These are phyloP conservation scores for Crocodylus rhombifer DNA, from an alignment of 2,797 vertebrate species.

Conservation along the genomic window DNA sequence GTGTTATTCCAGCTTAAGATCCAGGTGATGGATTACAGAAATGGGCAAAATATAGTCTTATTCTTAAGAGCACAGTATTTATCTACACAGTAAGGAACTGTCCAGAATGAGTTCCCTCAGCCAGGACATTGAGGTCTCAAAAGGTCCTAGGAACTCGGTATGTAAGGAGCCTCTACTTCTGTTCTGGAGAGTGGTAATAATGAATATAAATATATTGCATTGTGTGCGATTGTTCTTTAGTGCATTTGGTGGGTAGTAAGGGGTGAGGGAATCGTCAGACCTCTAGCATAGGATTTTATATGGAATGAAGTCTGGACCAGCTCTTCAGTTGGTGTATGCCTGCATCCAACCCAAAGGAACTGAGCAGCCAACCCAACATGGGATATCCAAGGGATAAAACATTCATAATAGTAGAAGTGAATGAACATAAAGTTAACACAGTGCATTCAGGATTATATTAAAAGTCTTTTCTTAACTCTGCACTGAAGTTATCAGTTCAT, in stretches of 20 bases:
- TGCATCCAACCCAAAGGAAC: no score
- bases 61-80: not conserved
- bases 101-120: not conserved
- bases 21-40: not conserved
- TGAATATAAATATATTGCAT: no score
- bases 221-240: not conserved
- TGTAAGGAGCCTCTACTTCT: not conserved
- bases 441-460: constrained; percentile 44
- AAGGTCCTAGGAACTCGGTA: not conserved
- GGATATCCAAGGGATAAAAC: not conserved
- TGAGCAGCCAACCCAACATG: no score
- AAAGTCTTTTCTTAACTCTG: constrained; percentile 50
- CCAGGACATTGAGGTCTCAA: not conserved
- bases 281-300: not conserved
- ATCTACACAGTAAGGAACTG: not conserved
- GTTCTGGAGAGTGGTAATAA: no score
- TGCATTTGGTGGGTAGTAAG: not conserved
- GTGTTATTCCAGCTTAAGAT: not conserved
- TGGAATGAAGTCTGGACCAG: not conserved
- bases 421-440: constrained; percentile 44
- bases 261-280: not conserved
- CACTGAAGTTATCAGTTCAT: constrained; percentile 38
- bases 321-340: not conserved
- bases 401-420: not conserved
- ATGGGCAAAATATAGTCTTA: not conserved